These are phyloP conservation scores for Takifugu ocellatus DNA, from an alignment of 2,797 vertebrate species.

Conservation along the genomic window DNA sequence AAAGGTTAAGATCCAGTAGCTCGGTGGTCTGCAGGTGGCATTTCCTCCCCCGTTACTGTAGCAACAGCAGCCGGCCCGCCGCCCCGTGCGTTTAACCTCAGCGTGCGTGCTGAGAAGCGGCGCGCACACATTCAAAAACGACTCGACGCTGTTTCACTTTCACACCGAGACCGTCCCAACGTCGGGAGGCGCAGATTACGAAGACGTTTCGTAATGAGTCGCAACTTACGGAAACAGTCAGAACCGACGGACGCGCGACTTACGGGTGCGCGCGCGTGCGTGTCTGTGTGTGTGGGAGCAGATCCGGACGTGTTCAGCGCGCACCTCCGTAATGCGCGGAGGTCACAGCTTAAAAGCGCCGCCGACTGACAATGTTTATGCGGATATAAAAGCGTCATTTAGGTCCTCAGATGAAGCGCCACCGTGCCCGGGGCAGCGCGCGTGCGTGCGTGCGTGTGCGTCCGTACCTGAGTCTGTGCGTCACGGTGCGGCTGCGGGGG, in stretches of 20 bases:
- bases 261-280: background rate
- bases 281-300: background rate
- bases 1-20: too few relatives aligned
- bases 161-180: conserved; percentile 5
- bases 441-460: background rate
- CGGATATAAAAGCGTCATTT: too few relatives aligned
- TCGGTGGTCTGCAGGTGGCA: too few relatives aligned
- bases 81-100: too few relatives aligned
- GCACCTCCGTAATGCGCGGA: too few relatives aligned
- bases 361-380: too few relatives aligned
- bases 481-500: conserved; percentile 17
- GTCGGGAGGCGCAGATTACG: conserved; percentile 21
- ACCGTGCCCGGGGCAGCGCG: background rate
- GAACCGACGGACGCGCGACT: background rate
- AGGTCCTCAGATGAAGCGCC: background rate
- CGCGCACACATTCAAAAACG: background rate
- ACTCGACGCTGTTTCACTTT: background rate
- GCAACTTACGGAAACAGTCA: conserved; percentile 3
- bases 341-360: too few relatives aligned
- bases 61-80: too few relatives aligned
- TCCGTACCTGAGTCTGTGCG: conserved; percentile 9
- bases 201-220: conserved; percentile 27
- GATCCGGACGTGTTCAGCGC: background rate
- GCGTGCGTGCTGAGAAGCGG: too few relatives aligned
- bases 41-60: too few relatives aligned